Percentiles rank a stretch among this genome's conserved stretches.
phyloP scores from a whole-genome alignment of 1,140 invertebrate genomes.

The Conus betulinus region DNA sequence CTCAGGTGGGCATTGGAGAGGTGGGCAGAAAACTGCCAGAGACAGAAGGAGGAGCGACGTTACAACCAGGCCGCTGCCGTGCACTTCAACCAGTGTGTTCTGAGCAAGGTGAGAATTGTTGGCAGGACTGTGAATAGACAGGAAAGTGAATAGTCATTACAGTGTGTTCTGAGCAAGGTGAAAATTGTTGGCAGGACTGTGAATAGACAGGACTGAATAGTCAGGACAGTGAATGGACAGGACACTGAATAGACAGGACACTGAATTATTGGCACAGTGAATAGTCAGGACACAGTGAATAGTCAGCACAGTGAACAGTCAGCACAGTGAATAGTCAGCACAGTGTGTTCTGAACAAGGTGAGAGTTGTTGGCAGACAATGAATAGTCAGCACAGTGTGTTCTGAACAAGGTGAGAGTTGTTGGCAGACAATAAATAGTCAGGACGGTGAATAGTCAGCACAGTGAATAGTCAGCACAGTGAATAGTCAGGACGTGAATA shows the following conservation, averaged over 20 bases:
- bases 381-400: neutral
- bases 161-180: conserved; percentile 47
- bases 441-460: too few relatives aligned
- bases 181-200: neutral
- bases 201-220: too few relatives aligned
- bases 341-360: conserved; percentile 50
- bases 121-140: too few relatives aligned
- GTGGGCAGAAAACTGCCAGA: conserved; percentile 50
- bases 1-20: conserved; percentile 46
- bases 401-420: conserved; percentile 45
- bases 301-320: too few relatives aligned
- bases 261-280: too few relatives aligned
- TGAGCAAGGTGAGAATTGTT: conserved; percentile 46
- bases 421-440: too few relatives aligned
- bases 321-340: conserved; percentile 4
- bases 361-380: neutral
- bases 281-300: too few relatives aligned
- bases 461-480: too few relatives aligned
- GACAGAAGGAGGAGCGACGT: conserved; percentile 42
- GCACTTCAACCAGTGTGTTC: conserved; percentile 49
- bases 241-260: too few relatives aligned
- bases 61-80: conserved; percentile 44
- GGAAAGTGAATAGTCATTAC: too few relatives aligned
- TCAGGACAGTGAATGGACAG: too few relatives aligned
- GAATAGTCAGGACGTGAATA: too few relatives aligned